A percentile compares a stretch with the other conserved stretches of the same genome.
Conservation (phyloP, 1,140 invertebrate species). For the Cecropterus lyciades region DNA sequence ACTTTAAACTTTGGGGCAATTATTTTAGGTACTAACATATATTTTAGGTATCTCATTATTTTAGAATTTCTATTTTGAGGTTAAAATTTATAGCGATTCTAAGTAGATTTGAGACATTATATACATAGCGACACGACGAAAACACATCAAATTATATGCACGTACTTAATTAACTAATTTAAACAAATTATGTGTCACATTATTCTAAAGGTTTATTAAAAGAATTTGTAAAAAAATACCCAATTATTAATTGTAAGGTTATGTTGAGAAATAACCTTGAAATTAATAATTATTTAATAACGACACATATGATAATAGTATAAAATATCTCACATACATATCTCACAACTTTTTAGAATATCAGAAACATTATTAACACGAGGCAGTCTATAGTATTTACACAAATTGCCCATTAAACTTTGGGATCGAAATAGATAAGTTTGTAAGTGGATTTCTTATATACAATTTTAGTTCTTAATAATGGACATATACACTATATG, state of each 20-base stretch:
- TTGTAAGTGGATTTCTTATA: background rate
- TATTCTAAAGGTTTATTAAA: conserved; percentile 18
- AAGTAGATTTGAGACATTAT: conserved; percentile 22
- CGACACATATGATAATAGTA: conserved; percentile 21
- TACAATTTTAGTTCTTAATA: background rate
- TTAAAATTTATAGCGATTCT: conserved; percentile 21
- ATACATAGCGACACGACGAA: conserved; percentile 14
- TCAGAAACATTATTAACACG: conserved; percentile 28
- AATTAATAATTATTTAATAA: conserved; percentile 15
- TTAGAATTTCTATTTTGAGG: conserved; percentile 9
- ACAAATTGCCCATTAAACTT: conserved; percentile 1
- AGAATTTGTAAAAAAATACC: background rate
- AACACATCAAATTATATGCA: conserved; percentile 7
- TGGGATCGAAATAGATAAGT: conserved; percentile 11
- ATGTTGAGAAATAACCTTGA: background rate
- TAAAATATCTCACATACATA: conserved; percentile 25
- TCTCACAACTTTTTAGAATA: conserved; percentile 32
- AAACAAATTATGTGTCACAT: conserved; percentile 42
- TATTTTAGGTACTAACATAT: conserved; percentile 9
- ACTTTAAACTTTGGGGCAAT: conserved; percentile 30
- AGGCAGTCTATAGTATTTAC: conserved; percentile 27
- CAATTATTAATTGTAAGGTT: conserved; percentile 2
- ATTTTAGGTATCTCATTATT: background rate
- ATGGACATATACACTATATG: background rate
- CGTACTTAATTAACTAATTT: conserved; percentile 1